phyloP scores from a whole-genome alignment of 2,797 vertebrate genomes.

The Cynopterus sphinx region DNA sequence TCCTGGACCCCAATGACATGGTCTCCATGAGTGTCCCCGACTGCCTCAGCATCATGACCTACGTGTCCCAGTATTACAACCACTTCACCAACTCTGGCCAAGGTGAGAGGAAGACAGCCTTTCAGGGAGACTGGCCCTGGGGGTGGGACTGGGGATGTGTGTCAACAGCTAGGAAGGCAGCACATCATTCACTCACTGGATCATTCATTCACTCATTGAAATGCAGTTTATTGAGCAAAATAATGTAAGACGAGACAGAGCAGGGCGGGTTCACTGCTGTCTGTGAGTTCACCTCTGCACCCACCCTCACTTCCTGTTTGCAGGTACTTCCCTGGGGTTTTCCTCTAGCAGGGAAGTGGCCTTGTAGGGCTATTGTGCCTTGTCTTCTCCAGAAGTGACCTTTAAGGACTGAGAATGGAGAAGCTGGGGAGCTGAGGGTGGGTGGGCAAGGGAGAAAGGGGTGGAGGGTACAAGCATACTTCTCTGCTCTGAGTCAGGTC shows the following conservation, averaged over 20 bases:
- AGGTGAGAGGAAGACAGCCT: constrained; percentile 79
- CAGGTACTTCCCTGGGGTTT: background rate
- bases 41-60: constrained; percentile 98
- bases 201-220: background rate
- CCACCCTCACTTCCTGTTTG: constrained; percentile 51
- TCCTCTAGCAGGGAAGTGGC: background rate
- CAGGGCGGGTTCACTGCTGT: fast-evolving
- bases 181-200: background rate
- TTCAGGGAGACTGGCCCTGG: background rate
- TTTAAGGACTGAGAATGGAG: background rate
- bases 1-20: constrained; percentile 97
- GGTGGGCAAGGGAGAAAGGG: too few relatives aligned
- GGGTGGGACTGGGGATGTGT: background rate
- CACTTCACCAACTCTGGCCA: constrained; percentile 89
- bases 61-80: constrained; percentile 98
- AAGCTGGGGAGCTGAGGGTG: background rate
- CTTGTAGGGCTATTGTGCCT: background rate
- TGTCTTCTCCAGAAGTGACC: background rate
- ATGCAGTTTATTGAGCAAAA: background rate
- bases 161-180: background rate
- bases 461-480: background rate
- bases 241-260: background rate
- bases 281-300: background rate
- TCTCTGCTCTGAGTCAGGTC: background rate
- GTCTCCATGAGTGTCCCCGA: constrained; percentile 98